phyloP scores from a whole-genome alignment of 2,113 vertebrate genomes.

The Macroglossus sobrinus region DNA sequence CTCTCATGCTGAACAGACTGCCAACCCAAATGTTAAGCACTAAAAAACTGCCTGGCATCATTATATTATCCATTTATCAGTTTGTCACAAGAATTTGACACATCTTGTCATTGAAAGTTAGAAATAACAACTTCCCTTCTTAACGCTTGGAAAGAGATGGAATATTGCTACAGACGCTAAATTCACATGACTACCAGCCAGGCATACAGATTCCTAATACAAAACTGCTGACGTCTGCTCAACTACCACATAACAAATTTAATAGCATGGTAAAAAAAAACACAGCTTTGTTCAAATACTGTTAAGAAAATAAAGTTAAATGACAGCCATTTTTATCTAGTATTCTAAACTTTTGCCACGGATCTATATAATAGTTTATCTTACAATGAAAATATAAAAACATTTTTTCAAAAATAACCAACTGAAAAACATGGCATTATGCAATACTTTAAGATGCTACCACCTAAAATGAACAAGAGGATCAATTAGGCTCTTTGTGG shows the following conservation, averaged over 20 bases:
- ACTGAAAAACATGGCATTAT: not conserved
- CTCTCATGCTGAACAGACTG: constrained; percentile 45
- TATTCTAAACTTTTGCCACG: constrained; percentile 1
- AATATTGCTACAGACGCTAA: constrained; percentile 11
- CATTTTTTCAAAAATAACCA: not conserved
- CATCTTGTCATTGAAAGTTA: constrained; percentile 64
- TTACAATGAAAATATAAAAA: not conserved
- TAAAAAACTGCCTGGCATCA: constrained; percentile 60
- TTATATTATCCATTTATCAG: constrained; percentile 64
- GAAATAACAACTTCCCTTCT: constrained; percentile 52
- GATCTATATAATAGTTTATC: constrained; percentile 10
- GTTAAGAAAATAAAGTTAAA: constrained; percentile 13
- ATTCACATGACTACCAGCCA: not conserved
- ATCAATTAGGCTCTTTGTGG: constrained; percentile 41
- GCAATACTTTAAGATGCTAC: not conserved
- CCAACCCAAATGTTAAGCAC: constrained; percentile 68
- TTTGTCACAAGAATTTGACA: constrained; percentile 68
- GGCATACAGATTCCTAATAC: not conserved
- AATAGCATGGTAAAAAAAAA: constrained; percentile 50
- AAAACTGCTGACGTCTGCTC: constrained; percentile 40
- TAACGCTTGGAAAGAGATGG: constrained; percentile 23
- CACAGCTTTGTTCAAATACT: constrained; percentile 24
- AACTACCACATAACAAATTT: not conserved
- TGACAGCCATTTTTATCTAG: not conserved
- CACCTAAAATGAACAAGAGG: constrained; percentile 49